Evolutionary conservation across 2,797 vertebrate species (phyloP).

Genomic region (Threskiornis aethiopicus): DNA sequence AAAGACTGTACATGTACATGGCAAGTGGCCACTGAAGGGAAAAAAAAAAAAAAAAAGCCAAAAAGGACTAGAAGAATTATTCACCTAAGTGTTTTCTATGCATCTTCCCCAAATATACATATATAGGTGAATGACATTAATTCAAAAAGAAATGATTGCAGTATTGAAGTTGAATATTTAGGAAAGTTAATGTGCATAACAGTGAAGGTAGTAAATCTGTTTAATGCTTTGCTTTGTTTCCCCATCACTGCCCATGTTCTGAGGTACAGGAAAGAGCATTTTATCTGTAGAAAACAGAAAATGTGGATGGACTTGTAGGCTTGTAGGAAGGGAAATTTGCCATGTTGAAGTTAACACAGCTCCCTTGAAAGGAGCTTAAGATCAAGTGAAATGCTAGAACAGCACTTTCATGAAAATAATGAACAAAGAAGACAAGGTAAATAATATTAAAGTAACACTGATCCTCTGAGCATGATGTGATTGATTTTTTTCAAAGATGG

Average conservation of each 20-base stretch:
- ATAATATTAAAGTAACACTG: not conserved
- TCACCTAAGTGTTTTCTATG: not conserved
- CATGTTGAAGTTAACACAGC: not conserved
- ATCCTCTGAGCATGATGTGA: not conserved
- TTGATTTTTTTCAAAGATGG: not conserved
- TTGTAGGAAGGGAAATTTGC: not conserved
- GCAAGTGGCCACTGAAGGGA: not conserved
- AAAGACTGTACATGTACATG: not conserved
- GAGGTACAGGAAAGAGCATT: not conserved
- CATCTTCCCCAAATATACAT: rapidly evolving
- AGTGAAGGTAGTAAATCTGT: not conserved
- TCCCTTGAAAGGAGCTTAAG: not conserved
- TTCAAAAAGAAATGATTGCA: not conserved
- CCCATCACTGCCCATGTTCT: rapidly evolving
- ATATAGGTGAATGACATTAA: not conserved
- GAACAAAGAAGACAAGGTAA: not conserved
- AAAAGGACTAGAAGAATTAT: not conserved
- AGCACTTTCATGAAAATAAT: not conserved
- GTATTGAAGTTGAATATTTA: not conserved
- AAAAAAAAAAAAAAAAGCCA: no score
- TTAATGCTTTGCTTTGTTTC: not conserved
- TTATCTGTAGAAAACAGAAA: not conserved
- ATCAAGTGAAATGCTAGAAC: not conserved
- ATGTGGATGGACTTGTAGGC: not conserved
- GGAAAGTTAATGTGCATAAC: not conserved